Evolutionary conservation across 2,888 invertebrate genomes (phyloP).

Genomic region (Rugalucina vietnamica): DNA sequence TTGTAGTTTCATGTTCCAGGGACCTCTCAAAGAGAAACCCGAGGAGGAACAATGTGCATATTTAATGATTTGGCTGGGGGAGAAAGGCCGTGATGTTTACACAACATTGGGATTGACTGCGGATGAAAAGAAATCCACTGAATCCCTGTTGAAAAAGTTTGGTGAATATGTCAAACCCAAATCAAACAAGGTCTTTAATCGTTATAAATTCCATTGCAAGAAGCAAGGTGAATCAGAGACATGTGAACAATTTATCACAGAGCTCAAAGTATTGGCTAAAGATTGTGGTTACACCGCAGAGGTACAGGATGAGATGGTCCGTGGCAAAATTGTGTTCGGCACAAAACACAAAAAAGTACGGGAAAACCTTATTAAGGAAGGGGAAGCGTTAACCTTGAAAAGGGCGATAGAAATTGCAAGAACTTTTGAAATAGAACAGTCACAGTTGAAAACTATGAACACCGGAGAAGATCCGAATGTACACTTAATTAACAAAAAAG

Average conservation of each 20-base stretch:
- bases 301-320: conserved; percentile 44
- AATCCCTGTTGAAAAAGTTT: conserved; percentile 19
- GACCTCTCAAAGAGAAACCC: conserved; percentile 19
- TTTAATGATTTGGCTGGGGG: conserved; percentile 52
- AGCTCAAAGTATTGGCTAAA: conserved; percentile 43
- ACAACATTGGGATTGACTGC: conserved; percentile 25
- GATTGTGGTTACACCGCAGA: conserved; percentile 53
- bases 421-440: conserved; percentile 36
- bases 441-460: conserved; percentile 44
- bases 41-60: conserved; percentile 36
- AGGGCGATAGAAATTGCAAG: conserved; percentile 42
- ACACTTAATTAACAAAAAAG: conserved; percentile 1
- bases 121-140: conserved; percentile 33
- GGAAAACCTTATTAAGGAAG: conserved; percentile 47
- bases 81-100: conserved; percentile 44
- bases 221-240: conserved; percentile 40
- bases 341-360: conserved; percentile 33
- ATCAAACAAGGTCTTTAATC: conserved; percentile 41
- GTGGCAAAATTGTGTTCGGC: conserved; percentile 52
- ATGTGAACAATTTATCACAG: conserved; percentile 58
- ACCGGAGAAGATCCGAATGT: conserved; percentile 30
- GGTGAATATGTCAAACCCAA: conserved; percentile 43
- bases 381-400: conserved; percentile 39
- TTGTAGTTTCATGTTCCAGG: conserved; percentile 4
- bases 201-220: conserved; percentile 51